A percentile compares a stretch with the other conserved stretches of the same genome.
phyloP scores from a whole-genome alignment of 2,888 invertebrate species.

The Timandra comae region DNA sequence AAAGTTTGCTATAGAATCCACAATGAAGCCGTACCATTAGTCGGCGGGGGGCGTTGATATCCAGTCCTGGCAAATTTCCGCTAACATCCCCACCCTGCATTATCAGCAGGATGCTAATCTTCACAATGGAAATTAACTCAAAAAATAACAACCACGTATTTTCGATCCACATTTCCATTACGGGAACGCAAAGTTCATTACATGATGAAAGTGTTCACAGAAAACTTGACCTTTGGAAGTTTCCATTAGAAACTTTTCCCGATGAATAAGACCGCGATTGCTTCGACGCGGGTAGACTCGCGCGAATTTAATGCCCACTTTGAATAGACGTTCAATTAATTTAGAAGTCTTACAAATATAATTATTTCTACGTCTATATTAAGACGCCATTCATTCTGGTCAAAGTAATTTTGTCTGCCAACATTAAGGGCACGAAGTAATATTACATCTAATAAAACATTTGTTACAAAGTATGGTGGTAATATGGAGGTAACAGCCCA shows the following conservation, averaged over 20 bases:
- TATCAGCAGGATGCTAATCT: slow-evolving; percentile 52
- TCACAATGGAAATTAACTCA: slow-evolving; percentile 46
- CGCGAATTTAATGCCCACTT: slow-evolving; percentile 19
- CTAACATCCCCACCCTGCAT: slow-evolving; percentile 28
- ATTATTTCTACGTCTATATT: too few species aligned
- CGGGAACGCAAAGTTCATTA: slow-evolving; percentile 26
- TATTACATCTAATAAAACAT: too few species aligned
- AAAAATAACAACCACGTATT: slow-evolving; percentile 29
- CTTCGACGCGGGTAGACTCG: slow-evolving; percentile 15
- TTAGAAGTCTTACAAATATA: slow-evolving; percentile 15
- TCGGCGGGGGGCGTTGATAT: slow-evolving; percentile 31
- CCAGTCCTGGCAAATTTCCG: slow-evolving; percentile 46
- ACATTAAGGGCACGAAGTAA: too few species aligned
- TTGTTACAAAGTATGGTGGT: slow-evolving; percentile 4
- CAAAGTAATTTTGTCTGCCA: too few species aligned
- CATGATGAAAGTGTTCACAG: slow-evolving; percentile 28
- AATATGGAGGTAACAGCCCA: slow-evolving; percentile 15
- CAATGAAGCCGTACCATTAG: slow-evolving; percentile 32
- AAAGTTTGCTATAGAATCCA: slow-evolving; percentile 34
- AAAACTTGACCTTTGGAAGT: slow-evolving; percentile 28
- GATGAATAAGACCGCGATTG: slow-evolving; percentile 23
- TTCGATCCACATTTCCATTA: slow-evolving; percentile 31
- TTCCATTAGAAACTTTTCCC: slow-evolving; percentile 24
- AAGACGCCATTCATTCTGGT: too few species aligned
- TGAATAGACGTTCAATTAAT: slow-evolving; percentile 26